Percentiles rank a stretch among this genome's conserved stretches.
Evolutionary conservation across 2,888 invertebrate genomes (phyloP).

Genomic region (Chloromyia formosa): DNA sequence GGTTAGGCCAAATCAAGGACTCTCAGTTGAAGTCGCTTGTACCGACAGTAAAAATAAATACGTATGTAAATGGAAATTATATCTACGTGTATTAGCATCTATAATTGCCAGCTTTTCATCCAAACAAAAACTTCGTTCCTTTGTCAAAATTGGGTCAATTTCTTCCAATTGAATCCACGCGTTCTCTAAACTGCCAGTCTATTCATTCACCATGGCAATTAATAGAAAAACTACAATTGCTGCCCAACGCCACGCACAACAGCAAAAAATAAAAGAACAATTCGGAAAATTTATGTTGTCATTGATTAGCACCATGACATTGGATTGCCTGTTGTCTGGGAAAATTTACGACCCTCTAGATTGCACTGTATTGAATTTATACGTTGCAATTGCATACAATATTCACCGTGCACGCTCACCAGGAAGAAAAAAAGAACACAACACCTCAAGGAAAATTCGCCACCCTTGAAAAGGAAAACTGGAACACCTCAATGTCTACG

Average conservation of each 20-base stretch:
- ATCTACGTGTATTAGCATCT: too few species aligned
- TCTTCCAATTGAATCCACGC: too few species aligned
- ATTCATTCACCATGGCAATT: slow-evolving; percentile 1
- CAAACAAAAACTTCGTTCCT: too few species aligned
- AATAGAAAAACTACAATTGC: not conserved
- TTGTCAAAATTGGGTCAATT: too few species aligned
- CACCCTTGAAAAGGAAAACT: slow-evolving; percentile 32
- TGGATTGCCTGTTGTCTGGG: slow-evolving; percentile 46
- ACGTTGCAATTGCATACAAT: slow-evolving; percentile 28
- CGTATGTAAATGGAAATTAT: too few species aligned
- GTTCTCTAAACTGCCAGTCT: too few species aligned
- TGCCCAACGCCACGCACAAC: not conserved
- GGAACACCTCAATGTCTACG: slow-evolving; percentile 29
- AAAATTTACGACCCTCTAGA: slow-evolving; percentile 45
- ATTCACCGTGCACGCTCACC: slow-evolving; percentile 16
- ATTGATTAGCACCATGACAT: slow-evolving; percentile 50
- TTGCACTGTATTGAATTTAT: slow-evolving; percentile 20
- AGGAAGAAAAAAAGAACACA: slow-evolving; percentile 8
- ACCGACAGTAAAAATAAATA: too few species aligned
- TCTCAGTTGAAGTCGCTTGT: too few species aligned
- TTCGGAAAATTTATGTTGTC: slow-evolving; percentile 48
- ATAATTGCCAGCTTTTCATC: too few species aligned
- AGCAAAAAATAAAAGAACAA: slow-evolving; percentile 28
- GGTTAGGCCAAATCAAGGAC: too few species aligned
- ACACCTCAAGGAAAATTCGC: slow-evolving; percentile 36